A percentile compares a stretch with the other conserved stretches of the same genome.
Conservation (phyloP, 2,113 vertebrate species). For the Solea senegalensis region DNA sequence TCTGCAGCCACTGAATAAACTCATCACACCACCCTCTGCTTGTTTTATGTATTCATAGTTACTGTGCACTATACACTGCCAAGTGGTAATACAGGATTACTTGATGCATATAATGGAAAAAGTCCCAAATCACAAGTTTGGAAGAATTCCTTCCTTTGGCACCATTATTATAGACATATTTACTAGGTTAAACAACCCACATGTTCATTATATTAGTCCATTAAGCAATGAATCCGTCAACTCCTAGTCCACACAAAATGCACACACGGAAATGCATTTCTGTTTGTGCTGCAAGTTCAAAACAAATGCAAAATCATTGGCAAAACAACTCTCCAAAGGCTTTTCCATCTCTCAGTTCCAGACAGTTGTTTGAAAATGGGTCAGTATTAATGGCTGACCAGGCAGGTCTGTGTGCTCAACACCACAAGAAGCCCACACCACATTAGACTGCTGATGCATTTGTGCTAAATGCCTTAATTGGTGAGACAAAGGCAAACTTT, state of each 20-base stretch:
- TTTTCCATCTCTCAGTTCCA: background rate
- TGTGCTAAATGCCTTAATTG: too few relatives aligned
- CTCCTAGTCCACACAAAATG: too few relatives aligned
- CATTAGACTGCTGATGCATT: conserved; percentile 15
- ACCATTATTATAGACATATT: too few relatives aligned
- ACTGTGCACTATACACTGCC: background rate
- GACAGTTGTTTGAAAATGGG: conserved; percentile 1
- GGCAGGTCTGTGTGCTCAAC: conserved; percentile 4
- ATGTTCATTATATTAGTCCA: too few relatives aligned
- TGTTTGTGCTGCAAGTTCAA: background rate
- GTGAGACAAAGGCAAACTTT: background rate
- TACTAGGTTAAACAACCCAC: too few relatives aligned
- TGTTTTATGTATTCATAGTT: too few relatives aligned
- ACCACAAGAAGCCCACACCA: conserved; percentile 23
- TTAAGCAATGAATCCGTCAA: too few relatives aligned
- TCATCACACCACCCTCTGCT: too few relatives aligned
- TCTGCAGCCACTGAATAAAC: background rate
- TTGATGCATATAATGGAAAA: background rate
- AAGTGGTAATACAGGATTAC: background rate
- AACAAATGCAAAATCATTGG: background rate
- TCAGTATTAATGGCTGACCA: conserved; percentile 29
- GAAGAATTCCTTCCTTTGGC: too few relatives aligned
- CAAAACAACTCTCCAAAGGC: background rate
- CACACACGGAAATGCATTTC: background rate
- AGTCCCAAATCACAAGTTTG: too few relatives aligned